Conservation (phyloP, 92 coral and sea anemone species). For the Metridium senile region DNA sequence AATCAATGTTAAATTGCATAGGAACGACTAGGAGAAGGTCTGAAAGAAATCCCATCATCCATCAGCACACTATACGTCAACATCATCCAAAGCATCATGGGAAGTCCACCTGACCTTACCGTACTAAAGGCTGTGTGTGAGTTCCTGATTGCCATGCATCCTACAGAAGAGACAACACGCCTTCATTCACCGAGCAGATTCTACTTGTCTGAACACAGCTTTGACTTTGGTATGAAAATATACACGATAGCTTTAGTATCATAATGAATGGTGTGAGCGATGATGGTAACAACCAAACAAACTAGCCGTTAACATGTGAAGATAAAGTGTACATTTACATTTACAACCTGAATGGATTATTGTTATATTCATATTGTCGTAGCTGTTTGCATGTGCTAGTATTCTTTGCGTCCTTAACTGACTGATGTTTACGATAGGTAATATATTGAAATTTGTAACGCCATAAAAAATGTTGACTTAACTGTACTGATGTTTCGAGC, state of each 20-base stretch:
- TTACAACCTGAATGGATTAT: too few relatives aligned
- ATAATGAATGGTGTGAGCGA: too few relatives aligned
- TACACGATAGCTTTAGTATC: not conserved
- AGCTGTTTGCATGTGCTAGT: too few relatives aligned
- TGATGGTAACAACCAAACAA: too few relatives aligned
- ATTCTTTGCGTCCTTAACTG: too few relatives aligned
- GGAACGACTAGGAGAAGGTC: slow-evolving; percentile 87
- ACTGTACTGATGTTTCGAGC: too few relatives aligned
- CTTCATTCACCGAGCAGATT: slow-evolving; percentile 82
- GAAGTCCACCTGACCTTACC: slow-evolving; percentile 78
- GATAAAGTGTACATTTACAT: too few relatives aligned
- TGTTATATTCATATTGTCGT: too few relatives aligned
- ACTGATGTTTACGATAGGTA: too few relatives aligned
- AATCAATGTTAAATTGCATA: slow-evolving; percentile 15
- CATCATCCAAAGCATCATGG: slow-evolving; percentile 90
- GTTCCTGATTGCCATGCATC: slow-evolving; percentile 92
- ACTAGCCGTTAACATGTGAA: too few relatives aligned
- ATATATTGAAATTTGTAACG: too few relatives aligned
- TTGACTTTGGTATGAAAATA: slow-evolving; percentile 50
- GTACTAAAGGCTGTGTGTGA: slow-evolving; percentile 96
- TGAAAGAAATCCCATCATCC: slow-evolving; percentile 69
- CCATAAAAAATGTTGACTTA: too few relatives aligned
- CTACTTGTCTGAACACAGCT: slow-evolving; percentile 68
- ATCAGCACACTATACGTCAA: slow-evolving; percentile 86
- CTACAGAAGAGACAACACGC: slow-evolving; percentile 77